Evolutionary conservation across 1,140 invertebrate species (phyloP).

Genomic region (Dendroctonus ponderosae): DNA sequence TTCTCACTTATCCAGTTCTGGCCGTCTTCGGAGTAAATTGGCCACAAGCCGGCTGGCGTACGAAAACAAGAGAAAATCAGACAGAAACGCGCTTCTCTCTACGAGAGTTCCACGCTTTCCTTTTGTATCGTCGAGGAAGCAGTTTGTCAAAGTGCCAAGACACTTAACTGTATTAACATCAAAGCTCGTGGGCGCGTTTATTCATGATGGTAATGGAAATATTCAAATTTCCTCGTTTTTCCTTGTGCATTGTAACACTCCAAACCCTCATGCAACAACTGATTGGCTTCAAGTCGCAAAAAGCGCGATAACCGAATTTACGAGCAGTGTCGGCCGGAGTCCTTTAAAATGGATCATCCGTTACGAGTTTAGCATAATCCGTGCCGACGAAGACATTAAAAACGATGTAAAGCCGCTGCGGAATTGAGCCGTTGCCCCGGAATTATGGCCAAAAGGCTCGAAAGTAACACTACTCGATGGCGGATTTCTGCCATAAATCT

Average conservation of each 20-base stretch:
- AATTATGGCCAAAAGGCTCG: slow-evolving; percentile 23
- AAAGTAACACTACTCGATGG: slow-evolving; percentile 23
- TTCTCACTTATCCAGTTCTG: too few relatives aligned
- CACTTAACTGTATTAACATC: slow-evolving; percentile 25
- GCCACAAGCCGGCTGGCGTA: too few relatives aligned
- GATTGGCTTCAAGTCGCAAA: not conserved
- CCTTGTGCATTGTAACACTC: not conserved
- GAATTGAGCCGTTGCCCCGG: slow-evolving; percentile 16
- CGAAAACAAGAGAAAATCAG: too few relatives aligned
- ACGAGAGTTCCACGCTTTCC: too few relatives aligned
- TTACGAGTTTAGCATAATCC: slow-evolving; percentile 30
- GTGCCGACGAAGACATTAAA: slow-evolving; percentile 18
- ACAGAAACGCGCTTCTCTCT: too few relatives aligned
- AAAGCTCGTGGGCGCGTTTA: slow-evolving; percentile 8
- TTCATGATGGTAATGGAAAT: too few relatives aligned
- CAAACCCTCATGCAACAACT: not conserved
- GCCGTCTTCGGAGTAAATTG: too few relatives aligned
- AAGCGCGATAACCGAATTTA: slow-evolving; percentile 2
- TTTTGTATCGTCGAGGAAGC: slow-evolving; percentile 25
- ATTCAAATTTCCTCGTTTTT: too few relatives aligned
- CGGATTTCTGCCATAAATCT: slow-evolving; percentile 24
- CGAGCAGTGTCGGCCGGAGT: slow-evolving; percentile 6
- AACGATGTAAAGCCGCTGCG: slow-evolving; percentile 15
- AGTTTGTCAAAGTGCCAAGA: slow-evolving; percentile 31
- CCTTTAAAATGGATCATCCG: slow-evolving; percentile 14